Conservation (phyloP, 1,140 invertebrate species). For the Pseudomyrmex dendroicus region DNA sequence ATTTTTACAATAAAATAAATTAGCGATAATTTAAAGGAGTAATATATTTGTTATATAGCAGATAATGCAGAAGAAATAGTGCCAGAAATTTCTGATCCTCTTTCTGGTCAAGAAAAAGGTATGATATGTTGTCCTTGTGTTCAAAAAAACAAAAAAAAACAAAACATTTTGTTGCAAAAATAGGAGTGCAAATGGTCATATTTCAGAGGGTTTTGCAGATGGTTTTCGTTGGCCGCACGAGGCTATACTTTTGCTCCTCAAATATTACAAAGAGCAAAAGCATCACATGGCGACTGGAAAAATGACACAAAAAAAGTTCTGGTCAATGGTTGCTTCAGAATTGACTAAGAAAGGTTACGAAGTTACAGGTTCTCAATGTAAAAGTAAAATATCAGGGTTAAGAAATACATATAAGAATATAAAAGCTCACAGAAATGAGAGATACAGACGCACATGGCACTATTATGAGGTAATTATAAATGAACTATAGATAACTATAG, state of each 20-base stretch:
- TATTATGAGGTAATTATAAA: conserved; percentile 13
- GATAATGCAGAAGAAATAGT: too few relatives aligned
- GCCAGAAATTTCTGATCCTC: too few relatives aligned
- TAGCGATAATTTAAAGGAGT: too few relatives aligned
- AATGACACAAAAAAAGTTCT: conserved; percentile 1
- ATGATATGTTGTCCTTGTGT: too few relatives aligned
- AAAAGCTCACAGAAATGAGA: background rate
- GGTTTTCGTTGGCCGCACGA: conserved; percentile 16
- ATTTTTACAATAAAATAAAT: too few relatives aligned
- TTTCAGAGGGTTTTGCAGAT: background rate
- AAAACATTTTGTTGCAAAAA: background rate
- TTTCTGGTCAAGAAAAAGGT: too few relatives aligned
- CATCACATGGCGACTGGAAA: background rate
- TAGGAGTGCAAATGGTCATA: background rate
- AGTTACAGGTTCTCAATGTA: background rate
- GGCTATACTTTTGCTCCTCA: background rate
- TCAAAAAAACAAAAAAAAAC: too few relatives aligned
- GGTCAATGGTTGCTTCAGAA: background rate
- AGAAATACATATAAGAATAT: conserved; percentile 25
- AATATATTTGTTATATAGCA: too few relatives aligned
- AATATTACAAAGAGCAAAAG: background rate
- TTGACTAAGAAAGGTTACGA: background rate
- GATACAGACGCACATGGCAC: background rate
- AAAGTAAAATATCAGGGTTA: conserved; percentile 7
- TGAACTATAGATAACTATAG: background rate